These are phyloP conservation scores for Caerostris extrusa DNA, from an alignment of 1,140 invertebrate species.

Conservation along the genomic window DNA sequence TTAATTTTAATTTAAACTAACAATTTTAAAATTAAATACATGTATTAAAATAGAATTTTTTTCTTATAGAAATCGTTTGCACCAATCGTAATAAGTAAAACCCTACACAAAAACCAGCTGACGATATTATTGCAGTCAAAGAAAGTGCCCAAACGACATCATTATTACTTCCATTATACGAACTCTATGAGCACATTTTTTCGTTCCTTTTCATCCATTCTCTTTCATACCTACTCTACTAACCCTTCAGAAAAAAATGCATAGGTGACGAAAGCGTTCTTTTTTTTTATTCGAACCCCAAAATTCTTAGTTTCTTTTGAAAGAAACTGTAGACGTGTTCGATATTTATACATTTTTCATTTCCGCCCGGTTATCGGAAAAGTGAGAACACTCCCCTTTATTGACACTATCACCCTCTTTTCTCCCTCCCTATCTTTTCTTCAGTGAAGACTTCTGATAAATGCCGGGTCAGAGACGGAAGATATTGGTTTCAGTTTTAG, in stretches of 20 bases:
- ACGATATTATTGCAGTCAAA: too few species aligned
- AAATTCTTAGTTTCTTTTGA: neutral
- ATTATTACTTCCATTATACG: too few species aligned
- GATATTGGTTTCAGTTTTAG: constrained; percentile 34
- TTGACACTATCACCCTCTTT: neutral
- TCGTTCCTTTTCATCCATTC: neutral
- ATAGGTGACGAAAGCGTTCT: neutral
- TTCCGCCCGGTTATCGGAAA: neutral
- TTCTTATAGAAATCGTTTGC: too few species aligned
- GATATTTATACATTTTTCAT: constrained; percentile 16
- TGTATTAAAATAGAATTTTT: too few species aligned
- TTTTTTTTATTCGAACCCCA: neutral
- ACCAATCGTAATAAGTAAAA: too few species aligned
- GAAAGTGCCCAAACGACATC: too few species aligned
- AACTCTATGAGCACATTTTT: neutral
- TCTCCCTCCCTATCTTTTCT: neutral
- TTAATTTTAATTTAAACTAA: too few species aligned
- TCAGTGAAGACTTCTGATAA: neutral
- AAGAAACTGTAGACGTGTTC: neutral
- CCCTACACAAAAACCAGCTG: too few species aligned
- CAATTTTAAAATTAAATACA: too few species aligned
- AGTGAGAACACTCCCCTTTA: neutral
- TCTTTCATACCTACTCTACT: neutral
- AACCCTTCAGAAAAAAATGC: neutral
- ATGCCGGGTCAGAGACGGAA: neutral